Evolutionary conservation across 2,113 vertebrate genomes (phyloP).

Genomic region (Craseonycteris thonglongyai): DNA sequence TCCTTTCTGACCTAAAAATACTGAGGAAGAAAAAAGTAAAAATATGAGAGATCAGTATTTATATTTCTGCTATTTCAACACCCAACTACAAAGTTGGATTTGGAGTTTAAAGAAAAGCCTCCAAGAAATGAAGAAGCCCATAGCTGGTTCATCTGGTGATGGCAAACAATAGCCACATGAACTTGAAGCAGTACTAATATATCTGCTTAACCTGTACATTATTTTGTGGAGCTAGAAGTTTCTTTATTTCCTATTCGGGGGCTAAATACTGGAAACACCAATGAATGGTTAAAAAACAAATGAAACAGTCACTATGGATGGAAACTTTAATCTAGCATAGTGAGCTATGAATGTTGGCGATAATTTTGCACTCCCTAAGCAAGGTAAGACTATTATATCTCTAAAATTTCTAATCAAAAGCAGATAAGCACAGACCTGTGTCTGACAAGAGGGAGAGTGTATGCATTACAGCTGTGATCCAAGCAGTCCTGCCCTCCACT

Average conservation of each 20-base stretch:
- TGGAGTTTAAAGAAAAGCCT: neutral
- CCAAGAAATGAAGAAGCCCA: neutral
- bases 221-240: neutral
- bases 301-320: neutral
- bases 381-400: neutral
- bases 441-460: neutral
- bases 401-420: rapidly evolving
- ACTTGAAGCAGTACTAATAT: neutral
- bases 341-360: neutral
- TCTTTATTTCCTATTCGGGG: neutral
- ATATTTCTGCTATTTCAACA: neutral
- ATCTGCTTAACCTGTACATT: neutral
- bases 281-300: neutral
- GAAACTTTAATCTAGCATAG: neutral
- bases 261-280: neutral
- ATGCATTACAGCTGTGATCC: neutral
- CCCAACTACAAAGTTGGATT: neutral
- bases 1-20: neutral
- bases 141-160: rapidly evolving
- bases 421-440: neutral
- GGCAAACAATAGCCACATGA: neutral
- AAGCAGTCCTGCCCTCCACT: neutral
- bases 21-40: neutral
- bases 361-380: rapidly evolving
- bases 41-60: neutral